Conservation (phyloP, 2,888 invertebrate species). For the Adela reaumurella region DNA sequence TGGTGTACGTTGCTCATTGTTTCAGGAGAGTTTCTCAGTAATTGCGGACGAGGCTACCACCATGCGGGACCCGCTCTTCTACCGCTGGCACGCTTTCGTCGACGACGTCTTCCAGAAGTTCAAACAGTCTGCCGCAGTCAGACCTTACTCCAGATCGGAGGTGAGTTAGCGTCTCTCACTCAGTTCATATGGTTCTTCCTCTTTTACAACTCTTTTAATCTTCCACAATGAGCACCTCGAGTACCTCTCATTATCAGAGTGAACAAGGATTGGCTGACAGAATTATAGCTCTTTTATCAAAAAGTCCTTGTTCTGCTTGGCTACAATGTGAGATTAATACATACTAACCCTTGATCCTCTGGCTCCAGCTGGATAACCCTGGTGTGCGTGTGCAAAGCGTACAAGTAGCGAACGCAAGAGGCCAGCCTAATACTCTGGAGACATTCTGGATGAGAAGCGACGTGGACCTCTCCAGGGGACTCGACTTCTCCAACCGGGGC, state of each 20-base stretch:
- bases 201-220: no score
- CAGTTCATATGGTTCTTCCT: no score
- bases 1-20: no score
- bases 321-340: no score
- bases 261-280: no score
- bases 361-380: constrained; percentile 62
- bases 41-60: constrained; percentile 82
- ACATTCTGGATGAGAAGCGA: constrained; percentile 81
- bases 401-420: constrained; percentile 37
- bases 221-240: no score
- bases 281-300: no score
- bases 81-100: constrained; percentile 78
- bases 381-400: constrained; percentile 54
- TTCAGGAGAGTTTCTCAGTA: constrained; percentile 69
- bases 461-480: constrained; percentile 73
- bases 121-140: constrained; percentile 50
- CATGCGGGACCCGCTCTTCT: constrained; percentile 84
- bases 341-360: no score
- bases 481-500: constrained; percentile 73
- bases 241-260: no score
- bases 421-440: constrained; percentile 53
- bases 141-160: constrained; percentile 37
- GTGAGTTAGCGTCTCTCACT: no score
- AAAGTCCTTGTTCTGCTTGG: no score
- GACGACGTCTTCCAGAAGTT: constrained; percentile 71